Conservation (phyloP, 2,113 vertebrate genomes). For the Otocyon megalotis region DNA sequence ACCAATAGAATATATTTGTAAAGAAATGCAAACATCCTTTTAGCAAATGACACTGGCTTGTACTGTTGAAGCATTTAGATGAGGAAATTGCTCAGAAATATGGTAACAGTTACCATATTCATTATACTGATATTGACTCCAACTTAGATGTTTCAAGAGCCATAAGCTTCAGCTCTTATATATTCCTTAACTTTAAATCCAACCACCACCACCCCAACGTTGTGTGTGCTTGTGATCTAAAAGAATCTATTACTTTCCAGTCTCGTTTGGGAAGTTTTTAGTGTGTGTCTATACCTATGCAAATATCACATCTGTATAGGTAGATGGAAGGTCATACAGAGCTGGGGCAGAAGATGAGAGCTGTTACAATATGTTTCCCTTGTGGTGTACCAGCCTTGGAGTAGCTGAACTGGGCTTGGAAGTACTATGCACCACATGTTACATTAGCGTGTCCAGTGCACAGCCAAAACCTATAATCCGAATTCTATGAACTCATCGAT, state of each 20-base stretch:
- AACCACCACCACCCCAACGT: neutral
- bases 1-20: neutral
- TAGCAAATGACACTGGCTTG: neutral
- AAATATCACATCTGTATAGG: neutral
- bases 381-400: neutral
- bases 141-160: slow-evolving; percentile 7
- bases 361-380: neutral
- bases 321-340: neutral
- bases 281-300: neutral
- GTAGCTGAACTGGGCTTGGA: neutral
- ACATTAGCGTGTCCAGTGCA: neutral
- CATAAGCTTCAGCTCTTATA: neutral
- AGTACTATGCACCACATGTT: neutral
- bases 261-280: neutral
- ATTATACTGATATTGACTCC: neutral
- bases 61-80: neutral
- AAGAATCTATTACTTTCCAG: neutral
- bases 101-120: neutral
- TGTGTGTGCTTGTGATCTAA: neutral
- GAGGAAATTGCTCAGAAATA: slow-evolving; percentile 36
- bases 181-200: neutral
- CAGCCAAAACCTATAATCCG: neutral
- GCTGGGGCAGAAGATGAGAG: neutral
- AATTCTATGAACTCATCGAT: neutral
- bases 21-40: slow-evolving; percentile 5